Evolutionary conservation across 2,797 vertebrate genomes (phyloP), one percentile per base, ranked within the genome.

Genomic region (Epinephelus malabaricus): DNA sequence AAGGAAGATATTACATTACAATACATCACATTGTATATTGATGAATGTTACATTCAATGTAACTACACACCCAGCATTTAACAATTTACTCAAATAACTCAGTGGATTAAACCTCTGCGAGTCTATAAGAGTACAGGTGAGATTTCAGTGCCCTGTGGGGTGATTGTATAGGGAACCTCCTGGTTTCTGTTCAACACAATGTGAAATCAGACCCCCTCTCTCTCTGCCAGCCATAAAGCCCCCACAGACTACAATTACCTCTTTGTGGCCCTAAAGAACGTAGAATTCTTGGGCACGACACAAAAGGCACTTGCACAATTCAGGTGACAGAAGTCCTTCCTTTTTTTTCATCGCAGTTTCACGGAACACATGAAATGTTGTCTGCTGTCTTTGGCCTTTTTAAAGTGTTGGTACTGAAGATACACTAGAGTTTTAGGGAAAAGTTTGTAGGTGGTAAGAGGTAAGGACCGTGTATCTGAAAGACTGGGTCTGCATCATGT

Each of bases 181-280:
- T 89, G 79, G 91, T 93, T 92, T 94, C 89, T 84, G 78, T 81
- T 83, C 74, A 82, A 81, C 88, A 89, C 89, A 92, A 91, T 88
- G 92, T 94, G 94, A 95, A 95, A 94, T 94, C 81, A 91, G 92
- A 94, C 53, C 79, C 88, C 55, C 45, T 80, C 79, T 85, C 79
- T 85, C 79, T 89, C 87, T 61, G 56, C 43, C 61, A 68, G 83
- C 86, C 71, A 88, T 89, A 86, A 92, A 93, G 85, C 82, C 88
- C 82, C 84, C 38, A 50, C 78, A 70, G 66, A 86, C 91, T 81
- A 95, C 93, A 95, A 94, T 91, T 84, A 86, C 76, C 84, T 80
- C 93, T 94, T 95, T 94, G 93, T 95, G 85, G 84, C 79, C 84
- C 34, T 74, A 83, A 76, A 91, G 90, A 92, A 87, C 63, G 50